phyloP scores from a whole-genome alignment of 35 echinoderm and acorn worm species.

The Chiridota heheva region DNA sequence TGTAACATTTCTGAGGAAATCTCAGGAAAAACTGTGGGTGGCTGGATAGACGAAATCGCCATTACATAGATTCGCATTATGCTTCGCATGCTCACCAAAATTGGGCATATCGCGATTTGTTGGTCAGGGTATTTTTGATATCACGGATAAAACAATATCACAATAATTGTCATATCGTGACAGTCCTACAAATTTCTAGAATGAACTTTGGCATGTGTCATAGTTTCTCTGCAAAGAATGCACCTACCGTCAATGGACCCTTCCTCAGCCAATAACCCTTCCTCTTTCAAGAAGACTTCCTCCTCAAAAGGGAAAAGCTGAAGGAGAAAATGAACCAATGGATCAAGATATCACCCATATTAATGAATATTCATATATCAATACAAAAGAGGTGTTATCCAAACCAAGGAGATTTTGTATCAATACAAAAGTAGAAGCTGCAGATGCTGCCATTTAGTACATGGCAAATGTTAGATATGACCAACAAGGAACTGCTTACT shows the following conservation, averaged over 20 bases:
- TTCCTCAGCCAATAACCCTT: conserved; percentile 43
- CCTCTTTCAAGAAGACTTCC: conserved; percentile 78
- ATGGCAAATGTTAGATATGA: not conserved
- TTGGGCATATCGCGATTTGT: no score
- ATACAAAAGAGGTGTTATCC: not conserved
- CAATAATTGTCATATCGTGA: no score
- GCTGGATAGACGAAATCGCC: no score
- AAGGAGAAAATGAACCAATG: not conserved
- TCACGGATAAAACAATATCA: no score
- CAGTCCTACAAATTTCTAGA: no score
- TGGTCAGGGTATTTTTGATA: no score
- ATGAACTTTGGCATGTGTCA: no score
- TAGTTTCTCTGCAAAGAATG: no score
- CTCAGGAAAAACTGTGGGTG: no score
- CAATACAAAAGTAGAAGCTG: conserved; percentile 3
- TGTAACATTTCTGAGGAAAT: no score
- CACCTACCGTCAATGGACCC: conserved; percentile 25
- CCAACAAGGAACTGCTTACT: not conserved
- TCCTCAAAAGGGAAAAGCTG: conserved; percentile 87
- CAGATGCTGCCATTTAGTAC: not conserved
- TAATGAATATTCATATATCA: not conserved
- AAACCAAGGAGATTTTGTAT: not conserved
- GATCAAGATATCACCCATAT: not conserved
- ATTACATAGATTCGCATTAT: no score
- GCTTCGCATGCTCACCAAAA: no score